Base-by-base conservation (phyloP, 37 sponge, comb jelly and placozoan species). In the Tethya wilhelma region DNA sequence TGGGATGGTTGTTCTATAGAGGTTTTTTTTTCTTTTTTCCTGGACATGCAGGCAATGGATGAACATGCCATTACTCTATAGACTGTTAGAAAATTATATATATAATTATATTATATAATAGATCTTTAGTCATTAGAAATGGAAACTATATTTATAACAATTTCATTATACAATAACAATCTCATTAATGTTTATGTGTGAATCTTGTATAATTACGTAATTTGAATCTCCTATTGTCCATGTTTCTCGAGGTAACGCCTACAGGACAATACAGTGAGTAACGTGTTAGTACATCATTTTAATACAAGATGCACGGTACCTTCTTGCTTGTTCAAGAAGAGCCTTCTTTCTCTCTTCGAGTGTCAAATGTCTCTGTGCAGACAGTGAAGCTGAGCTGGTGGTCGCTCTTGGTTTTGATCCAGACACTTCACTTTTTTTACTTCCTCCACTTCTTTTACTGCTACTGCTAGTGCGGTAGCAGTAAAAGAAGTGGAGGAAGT, bases 311-410 rank as follows among this genome's bases (percentile, higher is more conserved):
- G 7, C 56, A n/a, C n/a, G 73, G 69, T 40, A 93, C 94, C 30
- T 69, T 76, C 83, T 80, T 25, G 94, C 90, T 44, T 79, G 33
- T 60, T 90, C 79, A 5, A 93, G 1, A 0, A 93, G 71, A 11
- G 44, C 62, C 58, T 71, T 86, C 79, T 93, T 93, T 44, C 79
- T 86, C 38, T 93, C 90, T 30, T 86, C 73, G 29, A 93, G 79
- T 42, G 92, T 84, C 44, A 84, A 62, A 30, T 84, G 85, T 44
- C 78, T 31, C 67, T 84, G 85, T 20, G 44, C 42, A 25, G 74
- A 40, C 7, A 39, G 30, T 23, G 65, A 40, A 60, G 29, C n/a
- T 43, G 49, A 17, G 6, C 71, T n/a, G n/a, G n/a, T 70, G 29
- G 63, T 44, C 12, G 49, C 44, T 14, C 49, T 70, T 3, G 28